Percentiles rank a stretch among this genome's conserved stretches.
Conservation (phyloP, 1,140 invertebrate genomes). For the Coptotermes formosanus region DNA sequence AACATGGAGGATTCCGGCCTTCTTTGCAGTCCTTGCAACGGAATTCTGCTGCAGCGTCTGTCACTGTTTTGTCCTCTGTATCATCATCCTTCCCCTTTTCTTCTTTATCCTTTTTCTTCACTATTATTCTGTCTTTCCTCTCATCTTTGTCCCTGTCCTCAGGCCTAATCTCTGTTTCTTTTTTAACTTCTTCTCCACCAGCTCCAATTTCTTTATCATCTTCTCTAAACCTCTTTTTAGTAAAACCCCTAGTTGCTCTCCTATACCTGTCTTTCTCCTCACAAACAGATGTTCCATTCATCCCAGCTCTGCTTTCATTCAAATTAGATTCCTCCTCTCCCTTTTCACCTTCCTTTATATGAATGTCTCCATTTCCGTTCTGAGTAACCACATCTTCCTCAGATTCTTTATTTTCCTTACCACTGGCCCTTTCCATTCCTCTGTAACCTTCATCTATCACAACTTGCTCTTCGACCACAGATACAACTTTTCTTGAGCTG, state of each 20-base stretch:
- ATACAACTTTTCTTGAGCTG: not conserved
- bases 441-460: not conserved
- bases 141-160: slow-evolving; percentile 6
- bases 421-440: not conserved
- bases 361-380: not conserved
- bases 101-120: slow-evolving; percentile 47
- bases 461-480: not conserved
- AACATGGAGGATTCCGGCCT: slow-evolving; percentile 48
- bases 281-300: not conserved
- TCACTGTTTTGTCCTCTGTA: slow-evolving; percentile 43
- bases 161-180: not conserved
- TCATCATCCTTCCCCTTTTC: slow-evolving; percentile 40
- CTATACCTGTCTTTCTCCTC: not conserved
- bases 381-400: not conserved
- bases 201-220: not conserved
- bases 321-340: not conserved
- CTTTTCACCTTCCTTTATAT: not conserved
- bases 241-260: not conserved
- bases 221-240: not conserved
- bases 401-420: not conserved
- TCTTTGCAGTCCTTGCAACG: slow-evolving; percentile 52
- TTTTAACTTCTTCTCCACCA: not conserved
- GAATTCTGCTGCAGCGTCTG: slow-evolving; percentile 45
- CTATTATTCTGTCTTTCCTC: not conserved
- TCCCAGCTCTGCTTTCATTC: not conserved